A percentile compares a stretch with the other conserved stretches of the same genome.
Evolutionary conservation across 2,113 vertebrate species (phyloP).

Genomic region (Boleophthalmus pectinirostris): DNA sequence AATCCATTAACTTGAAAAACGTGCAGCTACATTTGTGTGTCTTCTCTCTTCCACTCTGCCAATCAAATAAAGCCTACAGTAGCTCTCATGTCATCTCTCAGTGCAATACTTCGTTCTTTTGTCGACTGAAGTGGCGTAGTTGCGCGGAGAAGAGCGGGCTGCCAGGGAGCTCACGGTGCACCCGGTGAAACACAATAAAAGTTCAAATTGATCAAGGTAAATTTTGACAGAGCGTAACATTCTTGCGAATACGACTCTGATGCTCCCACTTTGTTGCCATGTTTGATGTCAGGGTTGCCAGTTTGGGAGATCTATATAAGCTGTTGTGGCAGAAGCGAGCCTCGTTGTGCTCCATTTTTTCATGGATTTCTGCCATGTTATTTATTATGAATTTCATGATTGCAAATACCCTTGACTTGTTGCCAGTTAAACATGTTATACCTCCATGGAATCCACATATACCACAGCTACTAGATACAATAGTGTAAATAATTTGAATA

Average conservation of each 20-base stretch:
- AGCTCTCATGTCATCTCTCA: constrained; percentile 8
- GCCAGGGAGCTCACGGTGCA: constrained; percentile 36
- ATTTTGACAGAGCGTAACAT: constrained; percentile 61
- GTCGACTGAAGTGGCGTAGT: constrained; percentile 25
- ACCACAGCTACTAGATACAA: not conserved
- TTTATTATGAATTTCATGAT: not conserved
- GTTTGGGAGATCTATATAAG: constrained; percentile 38
- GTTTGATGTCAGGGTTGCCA: constrained; percentile 55
- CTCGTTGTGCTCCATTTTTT: constrained; percentile 47
- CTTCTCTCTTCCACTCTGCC: not conserved
- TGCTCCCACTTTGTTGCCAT: constrained; percentile 48
- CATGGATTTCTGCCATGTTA: constrained; percentile 19
- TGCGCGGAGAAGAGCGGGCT: constrained; percentile 34
- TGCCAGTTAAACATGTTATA: not conserved
- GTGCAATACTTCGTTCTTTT: not conserved
- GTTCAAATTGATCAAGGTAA: constrained; percentile 64
- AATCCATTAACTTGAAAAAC: too few species aligned
- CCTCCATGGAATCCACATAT: too few species aligned
- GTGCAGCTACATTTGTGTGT: not conserved
- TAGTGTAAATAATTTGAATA: too few species aligned
- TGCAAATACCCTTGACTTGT: not conserved
- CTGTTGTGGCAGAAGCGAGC: constrained; percentile 31
- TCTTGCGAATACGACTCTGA: constrained; percentile 60
- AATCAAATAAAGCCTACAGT: constrained; percentile 25
- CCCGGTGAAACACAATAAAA: constrained; percentile 50